Percentiles rank a stretch among this genome's conserved stretches.
Evolutionary conservation across 2,113 vertebrate species (phyloP).

Genomic region (Zapus hudsonius): DNA sequence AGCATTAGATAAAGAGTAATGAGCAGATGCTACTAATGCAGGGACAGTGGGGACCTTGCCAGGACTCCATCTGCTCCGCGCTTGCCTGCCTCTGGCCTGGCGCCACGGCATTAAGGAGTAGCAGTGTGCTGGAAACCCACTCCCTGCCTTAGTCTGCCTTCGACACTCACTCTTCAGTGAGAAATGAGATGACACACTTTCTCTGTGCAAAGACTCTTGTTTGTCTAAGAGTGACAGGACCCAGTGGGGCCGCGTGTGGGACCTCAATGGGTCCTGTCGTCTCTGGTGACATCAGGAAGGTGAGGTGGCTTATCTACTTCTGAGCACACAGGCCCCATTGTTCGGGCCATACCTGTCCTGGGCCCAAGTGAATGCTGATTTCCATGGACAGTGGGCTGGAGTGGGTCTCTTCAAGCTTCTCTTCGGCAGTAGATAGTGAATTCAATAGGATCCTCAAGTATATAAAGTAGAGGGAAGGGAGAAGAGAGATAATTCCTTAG

Average conservation of each 20-base stretch:
- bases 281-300: not conserved
- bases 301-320: not conserved
- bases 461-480: not conserved
- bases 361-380: not conserved
- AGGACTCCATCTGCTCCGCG: conserved; percentile 91
- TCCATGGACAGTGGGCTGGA: too few relatives aligned
- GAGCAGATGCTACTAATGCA: conserved; percentile 93
- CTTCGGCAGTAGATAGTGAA: not conserved
- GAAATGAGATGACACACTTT: conserved; percentile 57
- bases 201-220: not conserved
- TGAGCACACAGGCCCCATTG: conserved; percentile 17
- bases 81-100: conserved; percentile 87
- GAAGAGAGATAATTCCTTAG: not conserved
- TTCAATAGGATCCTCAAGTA: not conserved
- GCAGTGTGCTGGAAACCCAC: conserved; percentile 75
- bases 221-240: not conserved
- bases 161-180: conserved; percentile 61
- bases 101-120: conserved; percentile 86
- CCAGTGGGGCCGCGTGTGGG: fast-evolving
- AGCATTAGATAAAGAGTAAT: conserved; percentile 92
- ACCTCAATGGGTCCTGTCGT: not conserved
- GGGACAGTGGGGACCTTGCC: conserved; percentile 88
- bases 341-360: not conserved
- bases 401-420: not conserved
- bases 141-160: conserved; percentile 67